phyloP scores from a whole-genome alignment of 2,113 vertebrate species.

The Upupa epops region DNA sequence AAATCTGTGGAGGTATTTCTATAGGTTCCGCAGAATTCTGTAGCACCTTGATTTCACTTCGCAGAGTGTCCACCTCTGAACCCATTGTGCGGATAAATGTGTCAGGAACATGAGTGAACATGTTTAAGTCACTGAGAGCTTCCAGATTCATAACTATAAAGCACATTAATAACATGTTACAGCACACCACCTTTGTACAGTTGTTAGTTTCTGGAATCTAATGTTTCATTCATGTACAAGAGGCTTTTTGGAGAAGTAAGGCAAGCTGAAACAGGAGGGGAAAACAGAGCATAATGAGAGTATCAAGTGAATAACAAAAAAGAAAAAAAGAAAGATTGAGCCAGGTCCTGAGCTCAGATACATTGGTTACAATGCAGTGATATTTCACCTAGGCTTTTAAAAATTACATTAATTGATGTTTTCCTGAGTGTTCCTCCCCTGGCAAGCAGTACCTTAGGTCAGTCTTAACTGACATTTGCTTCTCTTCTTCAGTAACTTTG shows the following conservation, averaged over 20 bases:
- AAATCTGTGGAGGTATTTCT: slow-evolving; percentile 59
- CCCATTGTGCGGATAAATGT: background rate
- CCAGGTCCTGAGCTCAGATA: background rate
- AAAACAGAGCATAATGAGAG: background rate
- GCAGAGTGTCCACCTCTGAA: slow-evolving; percentile 20
- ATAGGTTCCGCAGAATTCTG: slow-evolving; percentile 49
- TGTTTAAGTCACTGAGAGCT: slow-evolving; percentile 8
- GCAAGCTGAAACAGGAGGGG: background rate
- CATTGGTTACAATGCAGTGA: background rate
- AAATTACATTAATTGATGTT: background rate
- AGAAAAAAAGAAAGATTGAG: background rate
- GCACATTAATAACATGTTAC: background rate
- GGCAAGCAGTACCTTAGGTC: background rate
- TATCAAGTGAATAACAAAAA: background rate
- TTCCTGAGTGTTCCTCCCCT: background rate
- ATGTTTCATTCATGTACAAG: background rate
- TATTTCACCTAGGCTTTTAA: background rate
- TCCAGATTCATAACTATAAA: background rate
- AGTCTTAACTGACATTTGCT: background rate
- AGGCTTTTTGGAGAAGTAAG: background rate
- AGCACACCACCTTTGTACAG: background rate
- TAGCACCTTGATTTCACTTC: slow-evolving; percentile 47
- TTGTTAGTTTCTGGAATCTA: background rate
- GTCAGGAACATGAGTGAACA: background rate
- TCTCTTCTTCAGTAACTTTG: background rate